Conservation (phyloP, 2,888 invertebrate species). For the Dicranocentrus wangi region DNA sequence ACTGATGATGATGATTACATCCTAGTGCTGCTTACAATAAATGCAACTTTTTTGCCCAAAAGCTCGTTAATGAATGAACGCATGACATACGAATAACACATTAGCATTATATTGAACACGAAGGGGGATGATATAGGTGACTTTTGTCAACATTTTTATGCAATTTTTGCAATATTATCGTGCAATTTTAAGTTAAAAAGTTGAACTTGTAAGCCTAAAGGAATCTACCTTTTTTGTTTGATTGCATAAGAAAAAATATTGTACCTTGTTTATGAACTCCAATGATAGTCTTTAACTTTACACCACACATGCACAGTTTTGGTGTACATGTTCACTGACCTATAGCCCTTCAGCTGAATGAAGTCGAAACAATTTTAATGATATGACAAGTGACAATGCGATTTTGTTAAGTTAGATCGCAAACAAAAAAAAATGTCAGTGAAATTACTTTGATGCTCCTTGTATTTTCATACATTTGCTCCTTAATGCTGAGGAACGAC, state of each 20-base stretch:
- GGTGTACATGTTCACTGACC: constrained; percentile 35
- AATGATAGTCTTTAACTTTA: no score
- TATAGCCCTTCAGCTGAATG: constrained; percentile 29
- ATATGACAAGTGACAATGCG: no score
- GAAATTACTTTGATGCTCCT: no score
- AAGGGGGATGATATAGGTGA: not conserved
- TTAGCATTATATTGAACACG: not conserved
- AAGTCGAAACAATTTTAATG: no score
- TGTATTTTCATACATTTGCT: no score
- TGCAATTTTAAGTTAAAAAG: constrained; percentile 31
- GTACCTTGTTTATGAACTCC: constrained; percentile 27
- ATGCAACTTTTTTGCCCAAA: constrained; percentile 36
- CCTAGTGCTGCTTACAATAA: no score
- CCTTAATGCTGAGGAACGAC: no score
- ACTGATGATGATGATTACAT: no score
- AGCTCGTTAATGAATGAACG: constrained; percentile 48
- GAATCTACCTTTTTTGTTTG: constrained; percentile 10
- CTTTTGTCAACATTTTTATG: constrained; percentile 16
- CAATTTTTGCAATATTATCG: constrained; percentile 15
- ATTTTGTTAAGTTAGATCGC: no score
- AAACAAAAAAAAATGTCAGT: no score
- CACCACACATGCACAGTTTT: constrained; percentile 13
- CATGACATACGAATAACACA: not conserved
- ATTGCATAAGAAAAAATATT: constrained; percentile 41
- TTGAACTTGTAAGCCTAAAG: constrained; percentile 42